Base-by-base conservation (phyloP, 2,888 invertebrate genomes). In the Erynnis tages region DNA sequence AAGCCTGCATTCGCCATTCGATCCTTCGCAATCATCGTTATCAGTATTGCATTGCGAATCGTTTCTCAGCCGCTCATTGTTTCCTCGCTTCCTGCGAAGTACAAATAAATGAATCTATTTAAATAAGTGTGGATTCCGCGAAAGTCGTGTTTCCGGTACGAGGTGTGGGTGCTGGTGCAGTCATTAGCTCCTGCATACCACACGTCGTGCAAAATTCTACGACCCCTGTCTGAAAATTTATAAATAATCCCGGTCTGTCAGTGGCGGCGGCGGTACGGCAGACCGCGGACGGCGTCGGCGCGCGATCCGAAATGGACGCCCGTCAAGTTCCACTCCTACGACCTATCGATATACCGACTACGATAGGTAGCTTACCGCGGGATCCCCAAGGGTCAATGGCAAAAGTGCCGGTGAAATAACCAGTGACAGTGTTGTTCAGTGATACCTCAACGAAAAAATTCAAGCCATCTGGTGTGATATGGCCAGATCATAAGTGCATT, bases 221-320 rank as follows among this genome's bases (percentile, higher is more conserved):
- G 87, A 88, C 88, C 89, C 84, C 80, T 87, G 85, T 87, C 83
- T 85, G 81, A 79, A 79, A 82, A 88, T 87, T 88, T 89, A 89
- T 88, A 88, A 88, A 89, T 89, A 89, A 85, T 86, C 81, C 83
- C 82, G 80, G 71, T 74, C 67, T 71, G 86, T 79, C 88, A 89
- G 88, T 89, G 90, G 90, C 89, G 86, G 83, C 84, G 79, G 82
- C 83, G 83, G 75, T 77, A 84, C 73, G 85, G 80, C 73, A 73
- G 76, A 79, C 86, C 87, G 87, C 89, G 87, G 86, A 86, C 87
- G 82, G 81, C 87, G 89, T 90, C 91, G 90, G 88, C 90, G 90
- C 91, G 84, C 84, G 73, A 70, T 64, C 73, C 72, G 68, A 61
- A 69, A 73, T 73, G 73, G 69, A 69, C 74, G 76, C 70, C 73